Evolutionary conservation across 2,888 invertebrate genomes (phyloP).

Genomic region (Coleophora flavipennella): DNA sequence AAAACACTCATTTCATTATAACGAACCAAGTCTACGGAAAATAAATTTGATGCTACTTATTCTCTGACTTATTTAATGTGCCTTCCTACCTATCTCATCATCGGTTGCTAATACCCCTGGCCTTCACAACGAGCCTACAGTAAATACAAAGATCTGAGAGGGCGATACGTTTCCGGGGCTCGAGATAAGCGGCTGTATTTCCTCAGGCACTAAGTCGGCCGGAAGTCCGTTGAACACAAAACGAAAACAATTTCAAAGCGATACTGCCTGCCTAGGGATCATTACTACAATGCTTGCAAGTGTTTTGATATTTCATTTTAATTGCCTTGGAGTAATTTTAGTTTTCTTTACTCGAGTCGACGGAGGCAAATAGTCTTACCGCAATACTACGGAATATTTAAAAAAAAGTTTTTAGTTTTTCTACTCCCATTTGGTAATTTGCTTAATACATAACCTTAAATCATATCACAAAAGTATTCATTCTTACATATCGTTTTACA

Average conservation of each 20-base stretch:
- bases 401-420: neutral
- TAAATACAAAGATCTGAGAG: slow-evolving; percentile 12
- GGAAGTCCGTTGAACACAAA: slow-evolving; percentile 31
- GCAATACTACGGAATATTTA: neutral
- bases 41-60: too few relatives aligned
- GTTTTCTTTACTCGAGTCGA: slow-evolving; percentile 20
- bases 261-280: slow-evolving; percentile 40
- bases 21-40: too few relatives aligned
- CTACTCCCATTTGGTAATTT: too few relatives aligned
- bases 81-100: too few relatives aligned
- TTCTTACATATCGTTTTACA: too few relatives aligned
- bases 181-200: slow-evolving; percentile 30
- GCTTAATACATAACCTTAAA: too few relatives aligned
- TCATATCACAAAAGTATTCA: too few relatives aligned
- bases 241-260: slow-evolving; percentile 51
- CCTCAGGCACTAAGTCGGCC: slow-evolving; percentile 27
- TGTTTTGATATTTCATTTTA: slow-evolving; percentile 37
- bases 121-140: neutral
- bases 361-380: slow-evolving; percentile 27
- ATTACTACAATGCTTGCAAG: slow-evolving; percentile 46
- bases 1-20: too few relatives aligned
- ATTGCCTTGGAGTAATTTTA: slow-evolving; percentile 31
- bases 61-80: too few relatives aligned
- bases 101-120: too few relatives aligned
- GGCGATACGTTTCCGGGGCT: slow-evolving; percentile 23